phyloP scores from a whole-genome alignment of 2,888 invertebrate genomes.

The Stratiomys singularior region DNA sequence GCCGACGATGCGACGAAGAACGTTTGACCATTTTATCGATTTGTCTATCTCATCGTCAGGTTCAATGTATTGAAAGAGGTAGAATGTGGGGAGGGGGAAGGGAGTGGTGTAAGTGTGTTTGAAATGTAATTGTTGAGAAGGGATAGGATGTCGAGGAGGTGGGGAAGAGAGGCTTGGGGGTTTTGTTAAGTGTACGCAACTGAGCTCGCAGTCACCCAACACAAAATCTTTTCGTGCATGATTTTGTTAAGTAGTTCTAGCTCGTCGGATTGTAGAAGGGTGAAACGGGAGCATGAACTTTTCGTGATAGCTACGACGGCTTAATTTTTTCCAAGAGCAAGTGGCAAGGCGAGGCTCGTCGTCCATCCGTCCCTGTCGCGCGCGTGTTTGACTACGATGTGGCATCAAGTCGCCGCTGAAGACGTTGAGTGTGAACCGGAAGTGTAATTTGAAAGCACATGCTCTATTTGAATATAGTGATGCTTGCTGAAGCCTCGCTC shows the following conservation, averaged over 20 bases:
- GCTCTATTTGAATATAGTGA: constrained; percentile 7
- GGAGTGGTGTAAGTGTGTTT: not conserved
- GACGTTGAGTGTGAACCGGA: constrained; percentile 44
- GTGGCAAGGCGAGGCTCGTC: not conserved
- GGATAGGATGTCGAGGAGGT: not conserved
- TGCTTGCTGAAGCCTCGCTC: not conserved
- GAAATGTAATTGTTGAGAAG: not conserved
- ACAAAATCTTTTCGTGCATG: no score
- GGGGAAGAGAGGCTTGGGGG: no score
- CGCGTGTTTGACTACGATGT: not conserved
- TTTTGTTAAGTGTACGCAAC: not conserved
- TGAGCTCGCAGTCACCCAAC: no score
- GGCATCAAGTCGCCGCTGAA: not conserved
- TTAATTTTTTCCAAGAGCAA: not conserved
- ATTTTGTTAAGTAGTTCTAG: not conserved
- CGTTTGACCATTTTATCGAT: constrained; percentile 45
- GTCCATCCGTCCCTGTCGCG: not conserved
- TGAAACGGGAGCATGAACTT: not conserved
- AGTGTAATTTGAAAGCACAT: constrained; percentile 47
- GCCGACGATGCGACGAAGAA: constrained; percentile 38
- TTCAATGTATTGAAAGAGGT: constrained; percentile 21
- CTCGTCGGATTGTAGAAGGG: not conserved
- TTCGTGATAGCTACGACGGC: no score
- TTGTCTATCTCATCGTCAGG: constrained; percentile 38
- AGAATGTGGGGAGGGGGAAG: not conserved